Conservation (phyloP, 2,888 invertebrate genomes). For the Matsumyia berberina region DNA sequence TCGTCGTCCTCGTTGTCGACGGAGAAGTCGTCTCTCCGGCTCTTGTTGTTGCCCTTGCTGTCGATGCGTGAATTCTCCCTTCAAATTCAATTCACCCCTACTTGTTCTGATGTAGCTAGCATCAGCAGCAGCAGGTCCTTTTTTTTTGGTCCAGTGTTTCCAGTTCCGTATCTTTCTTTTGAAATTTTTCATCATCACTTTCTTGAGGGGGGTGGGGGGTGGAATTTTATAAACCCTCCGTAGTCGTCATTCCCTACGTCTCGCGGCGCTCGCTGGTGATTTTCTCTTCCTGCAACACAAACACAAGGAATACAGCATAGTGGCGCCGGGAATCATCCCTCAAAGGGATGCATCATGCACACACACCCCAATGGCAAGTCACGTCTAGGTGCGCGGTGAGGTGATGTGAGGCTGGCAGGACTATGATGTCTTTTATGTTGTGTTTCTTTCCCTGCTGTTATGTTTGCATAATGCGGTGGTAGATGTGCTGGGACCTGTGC, state of each 20-base stretch:
- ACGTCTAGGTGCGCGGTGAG: conserved; percentile 1
- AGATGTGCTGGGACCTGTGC: conserved; percentile 6
- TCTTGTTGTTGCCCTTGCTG: conserved; percentile 46
- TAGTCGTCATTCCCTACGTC: conserved; percentile 14
- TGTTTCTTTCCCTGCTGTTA: conserved; percentile 7
- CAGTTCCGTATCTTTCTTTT: neutral
- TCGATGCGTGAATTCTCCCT: conserved; percentile 61
- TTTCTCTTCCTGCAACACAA: conserved; percentile 47
- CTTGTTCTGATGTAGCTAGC: conserved; percentile 18
- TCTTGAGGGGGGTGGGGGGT: conserved; percentile 38
- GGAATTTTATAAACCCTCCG: conserved; percentile 43
- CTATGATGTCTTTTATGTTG: conserved; percentile 25
- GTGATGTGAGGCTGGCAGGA: neutral
- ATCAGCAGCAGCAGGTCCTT: conserved; percentile 54
- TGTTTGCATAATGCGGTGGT: conserved; percentile 29
- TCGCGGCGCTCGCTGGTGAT: conserved; percentile 3
- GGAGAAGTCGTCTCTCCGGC: conserved; percentile 38
- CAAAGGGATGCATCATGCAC: conserved; percentile 71
- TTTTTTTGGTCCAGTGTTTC: conserved; percentile 43
- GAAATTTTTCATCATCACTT: conserved; percentile 39
- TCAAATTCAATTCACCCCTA: conserved; percentile 63
- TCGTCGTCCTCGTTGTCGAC: conserved; percentile 3
- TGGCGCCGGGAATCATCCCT: conserved; percentile 72
- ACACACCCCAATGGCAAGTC: conserved; percentile 14
- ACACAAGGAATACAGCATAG: conserved; percentile 53